These are phyloP conservation scores for Rhynchonema sp. DNA, from an alignment of 2,888 invertebrate species.

Conservation along the genomic window DNA sequence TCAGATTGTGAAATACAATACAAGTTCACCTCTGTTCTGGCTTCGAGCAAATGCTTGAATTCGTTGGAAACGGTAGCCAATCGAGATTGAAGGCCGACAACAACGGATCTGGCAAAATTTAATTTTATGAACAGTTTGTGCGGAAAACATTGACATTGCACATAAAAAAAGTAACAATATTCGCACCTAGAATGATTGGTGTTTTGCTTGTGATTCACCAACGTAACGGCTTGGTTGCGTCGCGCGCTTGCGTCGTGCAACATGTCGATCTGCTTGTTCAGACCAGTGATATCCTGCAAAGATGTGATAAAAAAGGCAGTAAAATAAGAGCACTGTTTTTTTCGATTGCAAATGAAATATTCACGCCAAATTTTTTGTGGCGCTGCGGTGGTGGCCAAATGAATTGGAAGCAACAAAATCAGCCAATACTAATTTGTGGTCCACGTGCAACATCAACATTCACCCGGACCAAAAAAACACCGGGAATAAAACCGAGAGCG, in stretches of 20 bases:
- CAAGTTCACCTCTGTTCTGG: slow-evolving; percentile 57
- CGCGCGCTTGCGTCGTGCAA: slow-evolving; percentile 30
- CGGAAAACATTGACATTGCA: too few relatives aligned
- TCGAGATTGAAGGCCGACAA: slow-evolving; percentile 60
- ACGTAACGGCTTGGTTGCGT: neutral
- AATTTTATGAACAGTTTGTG: neutral
- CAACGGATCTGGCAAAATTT: slow-evolving; percentile 54
- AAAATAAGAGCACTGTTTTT: too few relatives aligned
- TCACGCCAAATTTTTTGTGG: too few relatives aligned
- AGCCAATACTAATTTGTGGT: too few relatives aligned
- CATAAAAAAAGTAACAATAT: too few relatives aligned
- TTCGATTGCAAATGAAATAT: too few relatives aligned
- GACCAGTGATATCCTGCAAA: slow-evolving; percentile 58
- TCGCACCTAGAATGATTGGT: neutral
- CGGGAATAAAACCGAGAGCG: neutral
- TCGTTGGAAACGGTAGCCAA: slow-evolving; percentile 89
- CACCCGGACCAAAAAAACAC: neutral
- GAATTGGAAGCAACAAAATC: too few relatives aligned
- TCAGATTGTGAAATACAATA: neutral
- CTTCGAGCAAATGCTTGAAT: slow-evolving; percentile 90
- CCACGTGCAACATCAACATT: too few relatives aligned
- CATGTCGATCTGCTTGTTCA: slow-evolving; percentile 91
- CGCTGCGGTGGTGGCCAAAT: too few relatives aligned
- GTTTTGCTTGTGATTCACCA: neutral
- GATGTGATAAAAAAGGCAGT: too few relatives aligned